These are phyloP conservation scores for Nebria ingens DNA, from an alignment of 1,140 invertebrate species.

Conservation along the genomic window DNA sequence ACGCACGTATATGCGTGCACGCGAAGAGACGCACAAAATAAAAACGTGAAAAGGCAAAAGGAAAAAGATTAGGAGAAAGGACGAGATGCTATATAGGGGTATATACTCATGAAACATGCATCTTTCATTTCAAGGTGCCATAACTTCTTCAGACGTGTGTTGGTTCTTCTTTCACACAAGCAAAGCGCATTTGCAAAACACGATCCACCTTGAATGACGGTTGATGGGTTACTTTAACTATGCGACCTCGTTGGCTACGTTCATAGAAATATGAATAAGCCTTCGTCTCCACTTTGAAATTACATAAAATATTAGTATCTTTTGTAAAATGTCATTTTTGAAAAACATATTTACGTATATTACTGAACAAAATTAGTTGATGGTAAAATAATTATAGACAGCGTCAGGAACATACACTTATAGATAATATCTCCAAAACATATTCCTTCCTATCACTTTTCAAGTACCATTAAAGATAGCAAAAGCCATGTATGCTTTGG, in stretches of 20 bases:
- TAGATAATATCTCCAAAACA: no score
- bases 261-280: constrained; percentile 1
- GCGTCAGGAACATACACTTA: no score
- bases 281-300: neutral
- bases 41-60: neutral
- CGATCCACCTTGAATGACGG: neutral
- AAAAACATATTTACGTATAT: no score
- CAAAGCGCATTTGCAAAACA: neutral
- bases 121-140: constrained; percentile 9
- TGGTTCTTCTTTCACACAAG: neutral
- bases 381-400: no score
- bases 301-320: no score
- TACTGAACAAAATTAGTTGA: no score
- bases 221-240: neutral
- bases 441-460: no score
- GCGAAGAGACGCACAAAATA: neutral
- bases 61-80: neutral
- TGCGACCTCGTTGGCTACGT: neutral
- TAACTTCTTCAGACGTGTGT: constrained; percentile 2
- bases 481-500: no score
- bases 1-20: neutral
- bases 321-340: no score
- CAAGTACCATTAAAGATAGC: no score
- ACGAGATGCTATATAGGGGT: neutral
- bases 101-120: constrained; percentile 5